Percentiles rank a stretch among this genome's conserved stretches.
phyloP scores from a whole-genome alignment of 2,797 vertebrate genomes.

The Champsocephalus esox region DNA sequence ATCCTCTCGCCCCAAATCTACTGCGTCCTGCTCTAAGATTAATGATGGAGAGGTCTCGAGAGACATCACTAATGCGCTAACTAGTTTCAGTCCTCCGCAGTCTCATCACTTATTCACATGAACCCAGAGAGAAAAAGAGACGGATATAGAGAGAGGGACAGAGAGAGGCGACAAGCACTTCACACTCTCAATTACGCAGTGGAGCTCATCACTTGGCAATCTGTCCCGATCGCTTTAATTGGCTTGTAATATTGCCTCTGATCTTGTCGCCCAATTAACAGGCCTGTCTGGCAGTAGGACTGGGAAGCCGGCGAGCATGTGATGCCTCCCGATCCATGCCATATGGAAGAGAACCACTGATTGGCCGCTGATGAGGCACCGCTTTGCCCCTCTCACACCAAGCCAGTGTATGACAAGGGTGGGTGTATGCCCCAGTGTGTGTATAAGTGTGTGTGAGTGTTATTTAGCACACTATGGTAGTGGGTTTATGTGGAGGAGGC shows the following conservation, averaged over 20 bases:
- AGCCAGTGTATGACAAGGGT: constrained; percentile 39
- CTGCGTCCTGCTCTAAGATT: constrained; percentile 57
- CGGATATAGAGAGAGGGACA: constrained; percentile 56
- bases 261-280: constrained; percentile 99
- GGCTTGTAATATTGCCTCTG: constrained; percentile 99
- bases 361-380: constrained; percentile 90
- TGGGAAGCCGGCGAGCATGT: constrained; percentile 91
- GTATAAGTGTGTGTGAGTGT: constrained; percentile 6
- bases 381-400: constrained; percentile 89
- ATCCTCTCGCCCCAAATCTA: constrained; percentile 58
- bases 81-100: constrained; percentile 93
- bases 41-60: constrained; percentile 83
- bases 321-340: constrained; percentile 93
- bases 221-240: constrained; percentile 99
- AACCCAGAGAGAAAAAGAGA: constrained; percentile 69
- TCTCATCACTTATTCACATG: constrained; percentile 95
- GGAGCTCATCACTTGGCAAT: constrained; percentile 99
- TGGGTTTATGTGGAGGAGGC: constrained; percentile 37
- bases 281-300: constrained; percentile 97
- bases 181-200: constrained; percentile 98
- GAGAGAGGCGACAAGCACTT: constrained; percentile 88
- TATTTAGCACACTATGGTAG: neutral
- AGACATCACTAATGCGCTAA: constrained; percentile 93
- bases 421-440: constrained; percentile 21
- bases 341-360: constrained; percentile 96